These are phyloP conservation scores for Nipponacmea schrenckii DNA, from an alignment of 2,888 invertebrate genomes.

Conservation along the genomic window DNA sequence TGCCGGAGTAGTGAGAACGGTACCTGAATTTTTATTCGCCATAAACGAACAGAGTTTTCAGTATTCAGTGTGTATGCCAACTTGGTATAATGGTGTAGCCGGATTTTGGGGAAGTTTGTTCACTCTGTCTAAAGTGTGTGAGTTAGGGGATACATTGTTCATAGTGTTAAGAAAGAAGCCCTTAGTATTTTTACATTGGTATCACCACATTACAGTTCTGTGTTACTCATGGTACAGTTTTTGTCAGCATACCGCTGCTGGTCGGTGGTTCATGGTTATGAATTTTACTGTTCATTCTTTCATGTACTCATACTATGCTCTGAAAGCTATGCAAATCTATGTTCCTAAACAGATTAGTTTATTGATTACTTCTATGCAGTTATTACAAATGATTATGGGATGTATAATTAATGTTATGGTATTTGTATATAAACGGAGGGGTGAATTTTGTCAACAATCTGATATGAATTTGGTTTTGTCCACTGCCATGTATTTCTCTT, in stretches of 20 bases:
- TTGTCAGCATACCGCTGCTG: slow-evolving; percentile 62
- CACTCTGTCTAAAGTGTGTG: slow-evolving; percentile 94
- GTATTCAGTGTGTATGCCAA: slow-evolving; percentile 89
- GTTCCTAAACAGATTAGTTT: slow-evolving; percentile 80
- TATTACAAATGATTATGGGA: slow-evolving; percentile 93
- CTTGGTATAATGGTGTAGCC: slow-evolving; percentile 77
- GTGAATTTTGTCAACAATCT: slow-evolving; percentile 67
- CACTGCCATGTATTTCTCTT: slow-evolving; percentile 67
- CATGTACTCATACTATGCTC: slow-evolving; percentile 71
- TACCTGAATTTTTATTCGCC: slow-evolving; percentile 91
- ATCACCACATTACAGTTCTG: slow-evolving; percentile 71
- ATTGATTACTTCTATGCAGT: slow-evolving; percentile 89
- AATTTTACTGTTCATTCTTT: slow-evolving; percentile 71
- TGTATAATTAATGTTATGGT: slow-evolving; percentile 90
- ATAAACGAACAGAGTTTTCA: slow-evolving; percentile 90
- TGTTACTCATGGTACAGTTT: slow-evolving; percentile 70
- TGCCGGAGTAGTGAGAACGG: slow-evolving; percentile 84
- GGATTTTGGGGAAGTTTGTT: slow-evolving; percentile 99
- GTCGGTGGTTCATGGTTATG: slow-evolving; percentile 69
- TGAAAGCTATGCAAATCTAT: slow-evolving; percentile 66
- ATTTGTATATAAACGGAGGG: slow-evolving; percentile 51
- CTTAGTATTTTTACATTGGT: slow-evolving; percentile 72
- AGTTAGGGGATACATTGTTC: slow-evolving; percentile 77
- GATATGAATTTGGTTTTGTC: slow-evolving; percentile 67
- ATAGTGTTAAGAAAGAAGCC: slow-evolving; percentile 69